Conservation (phyloP, 2,888 invertebrate genomes). For the Hydrotaea cyrtoneurina region DNA sequence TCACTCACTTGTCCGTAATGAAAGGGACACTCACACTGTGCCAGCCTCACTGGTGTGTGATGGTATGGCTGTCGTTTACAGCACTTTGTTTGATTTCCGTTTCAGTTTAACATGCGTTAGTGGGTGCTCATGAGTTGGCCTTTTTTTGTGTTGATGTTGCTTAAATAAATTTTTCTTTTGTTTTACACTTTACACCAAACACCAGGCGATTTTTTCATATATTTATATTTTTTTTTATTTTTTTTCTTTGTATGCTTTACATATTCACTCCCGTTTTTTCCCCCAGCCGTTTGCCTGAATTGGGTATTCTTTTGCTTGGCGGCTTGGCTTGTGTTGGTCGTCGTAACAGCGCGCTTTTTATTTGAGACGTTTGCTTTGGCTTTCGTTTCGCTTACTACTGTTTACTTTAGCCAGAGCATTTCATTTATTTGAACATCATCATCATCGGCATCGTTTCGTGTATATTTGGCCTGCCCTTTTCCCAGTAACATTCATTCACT, state of each 20-base stretch:
- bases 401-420: conserved; percentile 34
- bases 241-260: neutral
- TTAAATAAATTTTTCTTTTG: conserved; percentile 23
- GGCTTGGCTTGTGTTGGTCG: neutral
- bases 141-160: neutral
- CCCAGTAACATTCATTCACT: neutral
- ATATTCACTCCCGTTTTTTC: conserved; percentile 28
- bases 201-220: neutral
- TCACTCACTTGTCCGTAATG: neutral
- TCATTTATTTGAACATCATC: conserved; percentile 20
- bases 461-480: neutral
- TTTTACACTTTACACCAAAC: neutral
- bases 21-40: neutral
- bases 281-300: neutral
- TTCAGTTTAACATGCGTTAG: conserved; percentile 41
- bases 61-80: conserved; percentile 5
- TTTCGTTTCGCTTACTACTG: conserved; percentile 35
- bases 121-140: neutral
- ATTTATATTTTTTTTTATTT: neutral
- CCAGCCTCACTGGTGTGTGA: neutral
- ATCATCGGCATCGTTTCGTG: neutral
- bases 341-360: conserved; percentile 29
- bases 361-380: conserved; percentile 27
- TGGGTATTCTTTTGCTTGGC: neutral
- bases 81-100: conserved; percentile 53